Evolutionary conservation across 2,113 vertebrate species (phyloP), one percentile per base, ranked within the genome.

Genomic region (Casuarius casuarius): DNA sequence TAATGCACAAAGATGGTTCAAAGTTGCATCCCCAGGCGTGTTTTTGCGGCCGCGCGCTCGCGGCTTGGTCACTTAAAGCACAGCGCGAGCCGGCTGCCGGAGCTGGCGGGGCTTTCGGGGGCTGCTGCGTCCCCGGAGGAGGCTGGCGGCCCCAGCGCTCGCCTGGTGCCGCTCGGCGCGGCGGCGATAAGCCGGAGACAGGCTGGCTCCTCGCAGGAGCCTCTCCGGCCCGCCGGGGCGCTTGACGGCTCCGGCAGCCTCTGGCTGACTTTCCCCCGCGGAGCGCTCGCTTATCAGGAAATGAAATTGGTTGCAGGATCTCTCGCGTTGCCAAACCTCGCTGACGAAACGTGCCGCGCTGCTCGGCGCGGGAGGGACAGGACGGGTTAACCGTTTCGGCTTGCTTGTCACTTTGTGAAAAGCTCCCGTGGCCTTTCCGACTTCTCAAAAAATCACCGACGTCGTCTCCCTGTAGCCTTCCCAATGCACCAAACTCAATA

Each of bases 161-260:
- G 92, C 95, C 74, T 84, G 95, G 97, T 98, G 97, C 97, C 95
- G 92, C 97, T 96, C 95, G 97, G 98, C 98, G 98, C 97, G 95
- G 97, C 96, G 75, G 97, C 80, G 98, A 99, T 98, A 98, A 99
- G 98, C 98, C 73, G 93, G 96, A 99, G 99, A 99, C 99, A 98
- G 97, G 95, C 98, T 99, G 99, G 98, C 99, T 99, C 98, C 98
- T 98, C 97, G 88, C 96, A 97, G 98, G 95, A 97, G 96, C 90
- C 97, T 95, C 97, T 97, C 90, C 92, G 95, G 96, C 95, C 94
- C 92, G 97, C 96, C 97, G 96, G 94, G 97, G 96, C 97, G 77
- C 98, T 98, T 97, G 79, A 79, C 97, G 95, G 94, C 97, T 98
- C 98, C 89, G 94, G 98, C 97, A 97, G 96, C 94, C 98, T 97